These are phyloP conservation scores for Riparia riparia DNA, from an alignment of 2,113 vertebrate species.

Conservation along the genomic window DNA sequence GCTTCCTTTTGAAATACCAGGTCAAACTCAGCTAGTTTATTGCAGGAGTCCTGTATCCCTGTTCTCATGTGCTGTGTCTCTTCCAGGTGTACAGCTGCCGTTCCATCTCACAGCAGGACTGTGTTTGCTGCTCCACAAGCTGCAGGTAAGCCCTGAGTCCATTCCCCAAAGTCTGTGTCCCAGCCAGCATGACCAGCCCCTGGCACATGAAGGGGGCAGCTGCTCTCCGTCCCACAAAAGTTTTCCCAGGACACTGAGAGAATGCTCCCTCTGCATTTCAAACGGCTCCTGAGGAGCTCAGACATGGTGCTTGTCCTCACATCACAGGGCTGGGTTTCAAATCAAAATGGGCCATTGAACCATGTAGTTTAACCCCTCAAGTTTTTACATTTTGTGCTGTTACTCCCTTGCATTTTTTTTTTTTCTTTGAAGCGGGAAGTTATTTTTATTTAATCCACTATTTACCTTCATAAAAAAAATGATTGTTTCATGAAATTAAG, in stretches of 20 bases:
- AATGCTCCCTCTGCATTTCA: fast-evolving
- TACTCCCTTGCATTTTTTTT: not conserved
- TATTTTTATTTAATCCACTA: not conserved
- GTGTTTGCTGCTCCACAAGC: not conserved
- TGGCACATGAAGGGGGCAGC: fast-evolving
- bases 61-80: not conserved
- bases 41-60: fast-evolving
- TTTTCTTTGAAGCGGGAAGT: not conserved
- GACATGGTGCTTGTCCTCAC: not conserved
- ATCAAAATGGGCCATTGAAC: not conserved
- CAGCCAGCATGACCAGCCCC: too few relatives aligned
- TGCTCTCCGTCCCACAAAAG: fast-evolving
- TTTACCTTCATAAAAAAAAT: not conserved
- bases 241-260: not conserved
- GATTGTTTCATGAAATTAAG: not conserved
- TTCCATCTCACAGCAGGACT: not conserved
- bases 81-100: slow-evolving; percentile 10
- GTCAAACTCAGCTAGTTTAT: not conserved
- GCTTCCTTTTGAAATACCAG: not conserved
- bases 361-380: not conserved
- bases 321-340: not conserved
- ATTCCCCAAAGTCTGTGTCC: not conserved
- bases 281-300: not conserved
- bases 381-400: not conserved
- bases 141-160: not conserved